Evolutionary conservation across 1,140 invertebrate species (phyloP), one percentile per base, ranked within the genome.

Genomic region (Hypsibius dujardini): DNA sequence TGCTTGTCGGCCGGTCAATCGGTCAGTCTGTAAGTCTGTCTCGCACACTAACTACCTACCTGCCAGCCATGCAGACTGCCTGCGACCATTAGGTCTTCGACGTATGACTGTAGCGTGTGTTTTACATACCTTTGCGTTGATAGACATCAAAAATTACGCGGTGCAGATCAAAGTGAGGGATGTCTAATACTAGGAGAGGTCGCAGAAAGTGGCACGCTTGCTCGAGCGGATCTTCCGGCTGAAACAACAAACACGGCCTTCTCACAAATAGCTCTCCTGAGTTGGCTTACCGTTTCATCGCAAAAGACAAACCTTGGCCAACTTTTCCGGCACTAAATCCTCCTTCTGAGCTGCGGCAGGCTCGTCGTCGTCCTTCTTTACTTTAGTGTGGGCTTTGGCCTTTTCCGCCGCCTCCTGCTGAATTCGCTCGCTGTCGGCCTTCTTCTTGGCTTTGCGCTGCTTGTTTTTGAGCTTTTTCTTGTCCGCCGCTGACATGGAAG

Each of bases 61-160:
- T 28, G 28, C 28, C 28, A 28, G 28, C 28, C 28, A 28, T 28
- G 28, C 28, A 28, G 28, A 28, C 28, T 28, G 28, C 28, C 28
- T 28, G 28, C 28, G 28, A 28, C 28, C 28, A 28, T 28, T 28
- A 28, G 28, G 28, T 28, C 28, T 28, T 28, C 28, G 0, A 28
- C 28, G 28, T 28, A 0, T 28, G 28, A 28, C 28, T 28, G 28
- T 28, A n/a, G 50, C 50, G 7, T 56, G 40, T 28, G 70, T 59
- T 15, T 1, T 7, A 12, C 72, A 81, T 84, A 87, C 90, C 88
- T 88, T 94, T 95, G 75, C 93, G 87, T 80, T 84, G 88, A 80
- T 95, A 96, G 75, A 97, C 92, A 85, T 97, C 92, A 80, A 94
- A 98, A 76, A 93, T 92, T 85, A 95, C 87, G 74, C 95, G 83